These are phyloP conservation scores for Oceanodroma leucorhoa DNA, from an alignment of 2,797 vertebrate genomes.

Conservation along the genomic window DNA sequence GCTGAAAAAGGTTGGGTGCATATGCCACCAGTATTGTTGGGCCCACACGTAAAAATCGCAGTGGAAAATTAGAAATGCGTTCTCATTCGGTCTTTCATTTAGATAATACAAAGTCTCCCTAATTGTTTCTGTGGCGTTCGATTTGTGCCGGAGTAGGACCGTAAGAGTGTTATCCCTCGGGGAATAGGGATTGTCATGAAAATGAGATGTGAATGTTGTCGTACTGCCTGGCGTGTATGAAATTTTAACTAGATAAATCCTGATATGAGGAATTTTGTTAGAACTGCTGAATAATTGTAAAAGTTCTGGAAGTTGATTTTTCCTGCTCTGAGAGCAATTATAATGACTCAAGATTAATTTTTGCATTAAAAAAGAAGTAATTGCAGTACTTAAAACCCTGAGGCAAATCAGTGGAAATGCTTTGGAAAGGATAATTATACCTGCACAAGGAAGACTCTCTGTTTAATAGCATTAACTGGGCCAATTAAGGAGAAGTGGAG, in stretches of 20 bases:
- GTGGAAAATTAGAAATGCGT: background rate
- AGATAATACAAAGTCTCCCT: constrained; percentile 17
- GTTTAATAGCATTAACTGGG: constrained; percentile 56
- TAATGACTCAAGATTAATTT: constrained; percentile 60
- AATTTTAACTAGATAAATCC: constrained; percentile 25
- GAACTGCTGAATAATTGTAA: background rate
- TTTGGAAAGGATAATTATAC: constrained; percentile 67
- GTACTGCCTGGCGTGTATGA: background rate
- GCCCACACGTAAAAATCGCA: background rate
- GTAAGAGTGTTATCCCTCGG: background rate
- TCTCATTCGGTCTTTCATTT: constrained; percentile 4
- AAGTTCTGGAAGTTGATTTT: constrained; percentile 10
- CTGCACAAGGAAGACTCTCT: constrained; percentile 7
- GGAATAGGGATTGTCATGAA: background rate
- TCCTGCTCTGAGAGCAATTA: background rate
- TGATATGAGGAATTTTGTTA: background rate
- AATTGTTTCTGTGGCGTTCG: constrained; percentile 4
- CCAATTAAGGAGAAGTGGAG: constrained; percentile 45
- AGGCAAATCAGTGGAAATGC: constrained; percentile 54
- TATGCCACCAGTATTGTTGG: background rate
- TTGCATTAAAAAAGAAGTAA: constrained; percentile 24
- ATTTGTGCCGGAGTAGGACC: constrained; percentile 27
- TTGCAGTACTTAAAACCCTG: constrained; percentile 45
- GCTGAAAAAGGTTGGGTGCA: background rate
- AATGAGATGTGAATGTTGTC: constrained; percentile 31